A percentile compares a stretch with the other conserved stretches of the same genome.
phyloP scores from a whole-genome alignment of 2,113 vertebrate genomes.

The Neofelis nebulosa region DNA sequence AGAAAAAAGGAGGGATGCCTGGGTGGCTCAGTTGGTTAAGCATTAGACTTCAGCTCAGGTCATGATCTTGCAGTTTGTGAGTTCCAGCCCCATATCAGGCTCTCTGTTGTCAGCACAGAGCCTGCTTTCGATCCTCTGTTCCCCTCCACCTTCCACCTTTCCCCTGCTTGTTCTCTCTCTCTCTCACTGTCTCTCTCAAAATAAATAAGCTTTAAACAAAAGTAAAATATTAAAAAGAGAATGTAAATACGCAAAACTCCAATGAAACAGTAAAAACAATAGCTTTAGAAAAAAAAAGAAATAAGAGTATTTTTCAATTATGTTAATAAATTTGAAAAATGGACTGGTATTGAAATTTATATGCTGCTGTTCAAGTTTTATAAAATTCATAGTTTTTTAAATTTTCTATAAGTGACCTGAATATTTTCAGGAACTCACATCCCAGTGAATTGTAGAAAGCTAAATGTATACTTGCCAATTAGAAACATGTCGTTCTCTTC shows the following conservation, averaged over 20 bases:
- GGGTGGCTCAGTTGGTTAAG: not conserved
- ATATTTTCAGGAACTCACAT: not conserved
- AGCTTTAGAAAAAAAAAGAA: not conserved
- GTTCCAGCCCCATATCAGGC: no score
- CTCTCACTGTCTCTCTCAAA: no score
- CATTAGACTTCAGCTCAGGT: not conserved
- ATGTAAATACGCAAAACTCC: not conserved
- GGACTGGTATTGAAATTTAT: not conserved
- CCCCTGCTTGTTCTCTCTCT: not conserved
- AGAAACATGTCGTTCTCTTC: not conserved
- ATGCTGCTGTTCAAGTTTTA: not conserved
- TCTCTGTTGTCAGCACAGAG: not conserved
- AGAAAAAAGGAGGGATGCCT: not conserved
- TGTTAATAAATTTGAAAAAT: conserved; percentile 2
- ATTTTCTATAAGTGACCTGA: not conserved
- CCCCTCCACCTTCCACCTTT: not conserved
- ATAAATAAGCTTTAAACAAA: no score
- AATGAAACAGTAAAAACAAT: not conserved
- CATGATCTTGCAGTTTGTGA: not conserved
- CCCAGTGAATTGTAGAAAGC: not conserved
- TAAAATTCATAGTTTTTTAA: not conserved
- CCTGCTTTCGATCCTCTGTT: not conserved
- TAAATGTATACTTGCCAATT: not conserved
- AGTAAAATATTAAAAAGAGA: not conserved
- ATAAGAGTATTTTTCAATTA: not conserved